Conservation (phyloP, 2,113 vertebrate genomes). For the Bufo bufo region DNA sequence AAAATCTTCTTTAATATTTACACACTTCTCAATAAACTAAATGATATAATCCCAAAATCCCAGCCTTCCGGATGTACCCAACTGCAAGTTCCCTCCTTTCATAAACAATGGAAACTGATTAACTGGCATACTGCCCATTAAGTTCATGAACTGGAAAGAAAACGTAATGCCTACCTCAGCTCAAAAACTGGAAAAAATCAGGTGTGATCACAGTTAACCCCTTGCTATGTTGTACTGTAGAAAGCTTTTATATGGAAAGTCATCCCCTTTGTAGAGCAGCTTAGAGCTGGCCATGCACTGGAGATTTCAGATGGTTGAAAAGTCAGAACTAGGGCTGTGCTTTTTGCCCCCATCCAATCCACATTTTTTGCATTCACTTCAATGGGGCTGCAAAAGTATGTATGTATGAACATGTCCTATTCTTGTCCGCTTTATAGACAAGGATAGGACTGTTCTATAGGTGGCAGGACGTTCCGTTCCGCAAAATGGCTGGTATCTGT, state of each 20-base stretch:
- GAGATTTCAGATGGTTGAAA: no score
- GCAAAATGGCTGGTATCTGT: no score
- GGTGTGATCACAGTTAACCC: neutral
- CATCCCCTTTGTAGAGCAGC: neutral
- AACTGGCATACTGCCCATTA: neutral
- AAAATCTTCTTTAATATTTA: neutral
- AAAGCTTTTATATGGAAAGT: neutral
- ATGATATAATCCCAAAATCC: slow-evolving; percentile 1
- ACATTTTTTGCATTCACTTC: no score
- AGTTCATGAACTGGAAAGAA: neutral
- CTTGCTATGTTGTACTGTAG: neutral
- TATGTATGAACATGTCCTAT: no score
- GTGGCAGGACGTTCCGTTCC: no score
- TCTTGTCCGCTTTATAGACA: no score
- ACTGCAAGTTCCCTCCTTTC: neutral
- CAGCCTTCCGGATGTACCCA: neutral
- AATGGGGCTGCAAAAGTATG: no score
- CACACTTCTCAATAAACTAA: neutral
- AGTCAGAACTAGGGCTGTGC: no score
- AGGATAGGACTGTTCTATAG: no score
- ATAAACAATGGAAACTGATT: neutral
- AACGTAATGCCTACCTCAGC: neutral
- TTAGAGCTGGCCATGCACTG: no score
- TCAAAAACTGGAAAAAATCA: neutral
- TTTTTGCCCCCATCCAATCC: no score